Conservation (phyloP, 2,113 vertebrate genomes). For the Centropus bengalensis region DNA sequence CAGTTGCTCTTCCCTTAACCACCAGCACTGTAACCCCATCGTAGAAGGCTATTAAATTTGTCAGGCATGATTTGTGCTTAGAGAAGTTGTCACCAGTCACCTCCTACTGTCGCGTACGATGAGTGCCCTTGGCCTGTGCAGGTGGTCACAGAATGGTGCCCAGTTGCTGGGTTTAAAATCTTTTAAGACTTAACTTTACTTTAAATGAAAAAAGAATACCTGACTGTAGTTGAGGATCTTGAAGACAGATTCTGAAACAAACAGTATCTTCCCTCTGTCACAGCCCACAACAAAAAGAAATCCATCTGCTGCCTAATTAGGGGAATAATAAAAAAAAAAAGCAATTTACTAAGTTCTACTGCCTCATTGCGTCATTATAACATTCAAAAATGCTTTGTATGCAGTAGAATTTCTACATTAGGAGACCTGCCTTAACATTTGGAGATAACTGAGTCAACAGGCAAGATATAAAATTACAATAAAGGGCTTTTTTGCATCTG, state of each 20-base stretch:
- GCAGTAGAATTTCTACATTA: neutral
- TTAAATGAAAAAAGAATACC: slow-evolving; percentile 77
- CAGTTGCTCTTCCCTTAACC: too few species aligned
- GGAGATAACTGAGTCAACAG: slow-evolving; percentile 30
- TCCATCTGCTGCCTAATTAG: slow-evolving; percentile 92
- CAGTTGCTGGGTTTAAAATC: neutral
- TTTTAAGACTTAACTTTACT: neutral
- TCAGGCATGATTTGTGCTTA: too few species aligned
- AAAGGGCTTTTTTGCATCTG: neutral
- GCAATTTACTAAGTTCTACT: slow-evolving; percentile 16
- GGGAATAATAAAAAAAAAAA: slow-evolving; percentile 40
- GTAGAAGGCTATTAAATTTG: too few species aligned
- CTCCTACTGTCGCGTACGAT: too few species aligned
- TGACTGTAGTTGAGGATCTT: slow-evolving; percentile 99
- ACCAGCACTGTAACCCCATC: too few species aligned
- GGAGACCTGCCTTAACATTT: slow-evolving; percentile 7
- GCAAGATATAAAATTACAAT: slow-evolving; percentile 16
- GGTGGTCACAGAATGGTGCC: too few species aligned
- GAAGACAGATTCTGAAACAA: slow-evolving; percentile 98
- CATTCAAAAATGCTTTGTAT: neutral
- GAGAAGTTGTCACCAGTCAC: too few species aligned
- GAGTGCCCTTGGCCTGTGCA: too few species aligned
- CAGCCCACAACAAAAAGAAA: slow-evolving; percentile 99
- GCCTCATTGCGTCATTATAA: neutral
- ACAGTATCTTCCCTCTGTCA: slow-evolving; percentile 97